Evolutionary conservation across 2,113 vertebrate species (phyloP), one percentile per base, ranked within the genome.

Genomic region (Lagenorhynchus albirostris): DNA sequence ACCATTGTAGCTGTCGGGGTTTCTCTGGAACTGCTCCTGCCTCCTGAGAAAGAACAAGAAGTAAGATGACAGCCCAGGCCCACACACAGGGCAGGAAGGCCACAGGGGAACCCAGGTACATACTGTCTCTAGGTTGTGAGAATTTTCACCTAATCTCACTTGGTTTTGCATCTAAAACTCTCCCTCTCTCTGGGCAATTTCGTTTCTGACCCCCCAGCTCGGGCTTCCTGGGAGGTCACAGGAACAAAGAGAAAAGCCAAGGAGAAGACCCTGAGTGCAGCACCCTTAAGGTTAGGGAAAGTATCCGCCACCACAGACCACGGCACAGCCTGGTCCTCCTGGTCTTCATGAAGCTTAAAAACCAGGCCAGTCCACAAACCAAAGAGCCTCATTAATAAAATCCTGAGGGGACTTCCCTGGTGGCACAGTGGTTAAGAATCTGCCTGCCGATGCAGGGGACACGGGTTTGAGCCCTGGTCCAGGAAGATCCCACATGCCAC

Each of bases 1-100:
- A 13, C 99, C 99, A 0, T 99, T 99, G 98, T 99, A 99, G 96
- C 99, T 99, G 98, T 99, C 99, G 0, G 99, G 98, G 89, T 99
- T 98, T 14, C 98, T 98, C 99, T 99, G 99, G 97, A 98, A 99
- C 88, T 97, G 98, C 53, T 98, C 98, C 98, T 99, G 99, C 90
- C 62, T 97, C 97, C 98, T 99, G 97, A n/a, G 47, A 70, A 70
- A 93, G 44, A 97, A 91, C 1, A 33, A 88, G 44, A 96, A 1
- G 74, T 93, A 36, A 97, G 90, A 58, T 8, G 18, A 29, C 68
- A 65, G 55, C 33, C n/a, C 6, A 1, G 73, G n/a, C 31, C 86
- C 12, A 55, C 11, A 63, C 0, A 15, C 14, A 80, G 17, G 70
- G 94, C 31, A 63, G 36, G 60, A 55, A 31, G 38, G n/a, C 79